These are phyloP conservation scores for Xiphophorus couchianus DNA, from an alignment of 2,113 vertebrate genomes.

Conservation along the genomic window DNA sequence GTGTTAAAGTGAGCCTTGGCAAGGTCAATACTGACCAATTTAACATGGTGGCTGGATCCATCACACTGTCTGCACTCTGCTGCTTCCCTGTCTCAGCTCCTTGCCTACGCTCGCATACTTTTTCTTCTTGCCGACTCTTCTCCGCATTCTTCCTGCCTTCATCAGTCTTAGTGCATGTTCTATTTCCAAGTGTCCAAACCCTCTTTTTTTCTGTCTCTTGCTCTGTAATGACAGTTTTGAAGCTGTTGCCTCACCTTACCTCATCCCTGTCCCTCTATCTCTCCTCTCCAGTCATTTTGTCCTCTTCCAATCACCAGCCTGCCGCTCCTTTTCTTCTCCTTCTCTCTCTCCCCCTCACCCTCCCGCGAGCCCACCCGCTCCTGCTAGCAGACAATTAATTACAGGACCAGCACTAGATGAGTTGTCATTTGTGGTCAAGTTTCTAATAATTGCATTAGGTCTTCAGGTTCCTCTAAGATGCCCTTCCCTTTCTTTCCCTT, in stretches of 20 bases:
- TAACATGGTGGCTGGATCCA: slow-evolving; percentile 58
- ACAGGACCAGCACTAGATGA: slow-evolving; percentile 69
- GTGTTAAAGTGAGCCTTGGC: slow-evolving; percentile 70
- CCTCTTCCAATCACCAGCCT: slow-evolving; percentile 34
- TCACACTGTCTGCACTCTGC: slow-evolving; percentile 43
- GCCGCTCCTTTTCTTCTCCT: slow-evolving; percentile 19
- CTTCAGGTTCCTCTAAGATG: slow-evolving; percentile 53
- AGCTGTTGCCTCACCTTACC: slow-evolving; percentile 56
- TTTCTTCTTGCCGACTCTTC: slow-evolving; percentile 17
- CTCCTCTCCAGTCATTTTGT: slow-evolving; percentile 44
- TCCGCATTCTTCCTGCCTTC: background rate
- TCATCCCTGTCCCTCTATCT: slow-evolving; percentile 47
- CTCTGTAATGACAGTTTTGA: slow-evolving; percentile 43
- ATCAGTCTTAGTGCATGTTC: slow-evolving; percentile 25
- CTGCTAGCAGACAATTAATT: slow-evolving; percentile 78
- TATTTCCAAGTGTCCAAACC: slow-evolving; percentile 23
- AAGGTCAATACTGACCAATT: slow-evolving; percentile 71
- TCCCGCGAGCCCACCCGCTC: slow-evolving; percentile 31
- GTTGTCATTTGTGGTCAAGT: slow-evolving; percentile 78
- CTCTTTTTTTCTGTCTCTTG: slow-evolving; percentile 14
- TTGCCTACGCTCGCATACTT: slow-evolving; percentile 18
- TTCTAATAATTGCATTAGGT: slow-evolving; percentile 79
- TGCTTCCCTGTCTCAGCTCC: slow-evolving; percentile 34
- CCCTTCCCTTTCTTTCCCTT: slow-evolving; percentile 21
- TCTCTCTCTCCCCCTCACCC: slow-evolving; percentile 16